Conservation (phyloP, 1,140 invertebrate genomes). For the Zeugodacus cucurbitae region DNA sequence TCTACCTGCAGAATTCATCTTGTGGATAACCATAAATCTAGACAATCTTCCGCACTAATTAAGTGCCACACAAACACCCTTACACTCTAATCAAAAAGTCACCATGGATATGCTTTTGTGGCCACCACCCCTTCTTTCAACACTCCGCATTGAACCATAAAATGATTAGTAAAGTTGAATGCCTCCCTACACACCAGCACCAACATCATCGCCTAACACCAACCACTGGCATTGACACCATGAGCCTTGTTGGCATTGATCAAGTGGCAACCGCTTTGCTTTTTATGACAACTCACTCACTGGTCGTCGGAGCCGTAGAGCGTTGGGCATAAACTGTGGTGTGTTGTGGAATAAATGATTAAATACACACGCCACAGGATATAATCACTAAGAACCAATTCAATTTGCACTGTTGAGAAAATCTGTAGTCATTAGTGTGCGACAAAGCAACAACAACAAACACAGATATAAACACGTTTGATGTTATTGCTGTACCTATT, state of each 20-base stretch:
- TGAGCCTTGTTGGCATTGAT: not conserved
- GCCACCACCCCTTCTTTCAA: not conserved
- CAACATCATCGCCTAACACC: not conserved
- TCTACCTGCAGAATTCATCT: not conserved
- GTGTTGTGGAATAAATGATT: not conserved
- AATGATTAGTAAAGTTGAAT: slow-evolving; percentile 6
- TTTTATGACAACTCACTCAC: not conserved
- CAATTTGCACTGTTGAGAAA: slow-evolving; percentile 11
- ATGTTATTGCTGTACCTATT: not conserved
- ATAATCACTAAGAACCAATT: slow-evolving; percentile 26
- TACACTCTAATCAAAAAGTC: not conserved
- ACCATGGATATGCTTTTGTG: not conserved
- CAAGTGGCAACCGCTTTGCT: not conserved
- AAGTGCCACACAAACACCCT: too few relatives aligned
- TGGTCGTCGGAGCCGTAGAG: not conserved
- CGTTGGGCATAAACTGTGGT: not conserved
- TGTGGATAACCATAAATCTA: not conserved
- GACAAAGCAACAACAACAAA: not conserved
- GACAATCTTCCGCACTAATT: not conserved
- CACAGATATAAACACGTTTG: not conserved
- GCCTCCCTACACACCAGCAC: not conserved
- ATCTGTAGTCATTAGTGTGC: slow-evolving; percentile 13
- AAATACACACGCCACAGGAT: slow-evolving; percentile 22
- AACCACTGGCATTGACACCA: not conserved
- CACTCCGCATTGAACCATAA: not conserved